Base-by-base conservation (phyloP, 2,888 invertebrate species). In the Machimus rusticus region DNA sequence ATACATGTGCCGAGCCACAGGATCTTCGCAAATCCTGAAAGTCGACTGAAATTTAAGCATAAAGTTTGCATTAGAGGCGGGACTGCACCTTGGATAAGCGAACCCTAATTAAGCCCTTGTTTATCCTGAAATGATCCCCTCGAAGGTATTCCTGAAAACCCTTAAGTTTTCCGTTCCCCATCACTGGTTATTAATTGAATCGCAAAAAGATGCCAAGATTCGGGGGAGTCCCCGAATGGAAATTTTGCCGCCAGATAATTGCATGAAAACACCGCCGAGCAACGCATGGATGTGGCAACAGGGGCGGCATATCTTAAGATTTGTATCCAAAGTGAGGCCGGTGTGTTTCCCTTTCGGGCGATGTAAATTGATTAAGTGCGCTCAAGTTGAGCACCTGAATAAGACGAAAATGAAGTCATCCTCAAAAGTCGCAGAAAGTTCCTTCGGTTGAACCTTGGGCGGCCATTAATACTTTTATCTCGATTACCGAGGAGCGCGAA, bases 341-440 rank as follows among this genome's bases (percentile, higher is more conserved):
- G 6, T 28, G 76, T 34, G 37, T 37, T 76, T 31, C 81, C 31
- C 31, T 81, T 81, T 39, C 39, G 55, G 81, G 34, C 31, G 34
- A 81, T 23, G 51, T 81, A 31, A 81, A 81, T 81, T 81, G 31
- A 81, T 81, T 81, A 81, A 55, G 46, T 81, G 6, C 28, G 46
- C 81, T 51, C 51, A 16, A 31, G 28, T 46, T 81, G 46, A 81
- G 43, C n/a, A 37, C 82, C 39, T 66, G 57, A 34, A 66, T 37
- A 82, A 39, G 66, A 34, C 14, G 82, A 66, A 82, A 82, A 82
- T 51, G n/a, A 82, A 82, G 66, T 37, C 57, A 66, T 82, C 57
- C 37, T 82, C 57, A 66, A 82, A 81, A 82, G 82, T 82, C 82
- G 23, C 37, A 82, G 55, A 66, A 82, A 82, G 66, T 82, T 28